These are phyloP conservation scores for Drosophila dives DNA, from an alignment of 2,888 invertebrate species.

Conservation along the genomic window DNA sequence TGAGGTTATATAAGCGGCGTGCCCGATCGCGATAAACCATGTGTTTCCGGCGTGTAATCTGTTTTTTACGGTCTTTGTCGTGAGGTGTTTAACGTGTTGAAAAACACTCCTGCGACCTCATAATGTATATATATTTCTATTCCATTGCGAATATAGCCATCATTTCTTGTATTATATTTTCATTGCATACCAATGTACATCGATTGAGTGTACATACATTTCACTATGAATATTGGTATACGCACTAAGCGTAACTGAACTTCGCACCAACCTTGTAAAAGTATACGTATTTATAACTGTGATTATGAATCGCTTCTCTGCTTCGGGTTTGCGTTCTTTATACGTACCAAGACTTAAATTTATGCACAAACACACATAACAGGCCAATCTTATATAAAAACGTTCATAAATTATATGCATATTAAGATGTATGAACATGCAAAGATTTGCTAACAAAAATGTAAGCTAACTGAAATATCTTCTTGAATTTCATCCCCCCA, in stretches of 20 bases:
- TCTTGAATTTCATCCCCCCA: slow-evolving; percentile 78
- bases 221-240: slow-evolving; percentile 28
- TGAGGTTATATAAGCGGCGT: slow-evolving; percentile 3
- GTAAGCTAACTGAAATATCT: background rate
- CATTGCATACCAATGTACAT: background rate
- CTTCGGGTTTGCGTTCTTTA: slow-evolving; percentile 7
- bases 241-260: slow-evolving; percentile 43
- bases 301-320: background rate
- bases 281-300: slow-evolving; percentile 8
- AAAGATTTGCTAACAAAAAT: background rate
- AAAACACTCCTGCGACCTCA: background rate
- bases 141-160: background rate
- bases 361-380: slow-evolving; percentile 7
- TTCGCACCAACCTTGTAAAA: slow-evolving; percentile 42
- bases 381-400: slow-evolving; percentile 13
- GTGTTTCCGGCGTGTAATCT: slow-evolving; percentile 56
- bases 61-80: slow-evolving; percentile 6
- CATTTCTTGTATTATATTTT: background rate
- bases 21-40: slow-evolving; percentile 24
- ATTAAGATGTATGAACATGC: slow-evolving; percentile 4
- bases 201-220: slow-evolving; percentile 1
- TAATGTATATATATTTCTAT: background rate
- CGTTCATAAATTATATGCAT: slow-evolving; percentile 4
- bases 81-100: background rate
- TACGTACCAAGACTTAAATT: background rate